Percentiles rank a stretch among this genome's conserved stretches.
Conservation (phyloP, 2,888 invertebrate genomes). For the Agrotis clavis region DNA sequence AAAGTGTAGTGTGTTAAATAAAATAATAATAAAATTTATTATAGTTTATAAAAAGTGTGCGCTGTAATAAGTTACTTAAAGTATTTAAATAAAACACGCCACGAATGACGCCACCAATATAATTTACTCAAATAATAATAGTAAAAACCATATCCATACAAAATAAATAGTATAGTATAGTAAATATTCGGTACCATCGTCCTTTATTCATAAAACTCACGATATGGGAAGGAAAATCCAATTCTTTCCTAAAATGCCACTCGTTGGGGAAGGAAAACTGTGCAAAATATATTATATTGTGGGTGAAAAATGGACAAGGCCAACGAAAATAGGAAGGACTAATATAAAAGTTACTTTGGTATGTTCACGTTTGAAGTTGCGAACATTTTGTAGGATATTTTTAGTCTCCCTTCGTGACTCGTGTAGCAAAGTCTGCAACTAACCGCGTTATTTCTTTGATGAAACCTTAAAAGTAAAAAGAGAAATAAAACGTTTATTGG, state of each 20-base stretch:
- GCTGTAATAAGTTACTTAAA: too few relatives aligned
- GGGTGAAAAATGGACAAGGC: constrained; percentile 22
- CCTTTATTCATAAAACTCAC: background rate
- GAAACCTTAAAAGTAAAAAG: background rate
- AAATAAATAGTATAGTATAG: too few relatives aligned
- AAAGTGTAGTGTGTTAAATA: too few relatives aligned
- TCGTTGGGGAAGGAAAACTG: background rate
- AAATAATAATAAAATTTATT: too few relatives aligned
- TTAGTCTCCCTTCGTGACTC: background rate
- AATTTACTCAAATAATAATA: too few relatives aligned
- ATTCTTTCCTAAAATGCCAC: constrained; percentile 3
- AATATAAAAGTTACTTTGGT: background rate
- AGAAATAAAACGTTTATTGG: too few relatives aligned
- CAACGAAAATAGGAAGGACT: background rate
- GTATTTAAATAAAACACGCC: too few relatives aligned
- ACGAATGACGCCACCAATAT: too few relatives aligned
- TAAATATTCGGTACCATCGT: background rate
- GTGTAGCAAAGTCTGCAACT: background rate
- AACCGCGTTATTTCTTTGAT: background rate
- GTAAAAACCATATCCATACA: too few relatives aligned
- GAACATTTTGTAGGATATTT: background rate
- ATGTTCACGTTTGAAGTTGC: constrained; percentile 1
- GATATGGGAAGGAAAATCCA: background rate
- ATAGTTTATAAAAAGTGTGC: too few relatives aligned
- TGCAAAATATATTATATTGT: constrained; percentile 1